phyloP scores from a whole-genome alignment of 2,888 invertebrate species.

The Sicus ferrugineus region DNA sequence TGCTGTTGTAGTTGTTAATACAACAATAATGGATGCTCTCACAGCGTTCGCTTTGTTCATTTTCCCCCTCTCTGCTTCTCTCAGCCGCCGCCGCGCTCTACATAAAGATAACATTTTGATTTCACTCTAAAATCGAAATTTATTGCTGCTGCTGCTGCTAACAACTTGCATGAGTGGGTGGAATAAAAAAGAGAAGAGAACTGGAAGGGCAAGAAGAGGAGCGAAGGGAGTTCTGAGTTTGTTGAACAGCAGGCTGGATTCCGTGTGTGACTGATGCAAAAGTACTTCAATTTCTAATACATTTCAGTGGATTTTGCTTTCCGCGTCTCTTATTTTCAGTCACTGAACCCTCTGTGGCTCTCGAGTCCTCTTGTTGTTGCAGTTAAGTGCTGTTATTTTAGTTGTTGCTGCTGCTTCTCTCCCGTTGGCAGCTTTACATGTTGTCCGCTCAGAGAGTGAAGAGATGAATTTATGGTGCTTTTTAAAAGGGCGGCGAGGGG shows the following conservation, averaged over 20 bases:
- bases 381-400: not conserved
- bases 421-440: too few relatives aligned
- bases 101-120: constrained; percentile 26
- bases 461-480: not conserved
- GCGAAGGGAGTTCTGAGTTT: not conserved
- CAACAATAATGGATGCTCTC: constrained; percentile 18
- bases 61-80: not conserved
- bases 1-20: constrained; percentile 14
- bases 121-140: constrained; percentile 18
- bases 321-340: not conserved
- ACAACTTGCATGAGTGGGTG: not conserved
- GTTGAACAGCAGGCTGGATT: not conserved
- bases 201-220: too few relatives aligned
- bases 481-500: not conserved
- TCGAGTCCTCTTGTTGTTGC: not conserved
- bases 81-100: not conserved
- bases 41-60: not conserved
- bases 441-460: not conserved
- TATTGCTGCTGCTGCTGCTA: constrained; percentile 3
- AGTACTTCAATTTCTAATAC: constrained; percentile 14
- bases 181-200: too few relatives aligned
- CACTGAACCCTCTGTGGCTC: not conserved
- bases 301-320: not conserved
- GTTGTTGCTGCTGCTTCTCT: not conserved
- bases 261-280: not conserved